Base-by-base conservation (phyloP, 2,888 invertebrate species). In the Caenorhabditis imperialis region DNA sequence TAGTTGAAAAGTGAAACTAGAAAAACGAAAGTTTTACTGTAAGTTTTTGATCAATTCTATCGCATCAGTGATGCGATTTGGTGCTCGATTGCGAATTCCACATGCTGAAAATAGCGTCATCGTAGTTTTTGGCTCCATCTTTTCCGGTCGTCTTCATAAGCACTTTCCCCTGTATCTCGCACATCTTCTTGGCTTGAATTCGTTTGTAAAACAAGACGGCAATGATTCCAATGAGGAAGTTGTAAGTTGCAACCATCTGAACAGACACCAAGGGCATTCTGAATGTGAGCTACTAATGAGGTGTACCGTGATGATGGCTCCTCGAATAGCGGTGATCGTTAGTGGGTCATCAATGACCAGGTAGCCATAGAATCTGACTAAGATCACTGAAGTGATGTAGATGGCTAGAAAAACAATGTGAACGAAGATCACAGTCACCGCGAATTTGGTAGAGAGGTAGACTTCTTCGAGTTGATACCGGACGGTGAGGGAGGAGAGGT, bases 11-110 rank as follows among this genome's bases (percentile, higher is more conserved):
- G 30, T 30, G 30, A 30, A 30, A 7, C 10, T 30, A 6, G 10
- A 10, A 6, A 30, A 30, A 30, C 6, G 10, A 30, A 7, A 30
- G 6, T 30, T 30, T 7, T 6, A 7, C 6, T 10, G 10, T 30
- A 30, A 10, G 10, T 30, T 30, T 7, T 30, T 10, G 30, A 30
- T 30, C 10, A 30, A 30, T 10, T 7, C 30, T n/a, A n/a, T 30
- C 30, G 30, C 30, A 30, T 6, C 30, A 30, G 10, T n/a, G n/a
- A n/a, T n/a, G n/a, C n/a, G n/a, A n/a, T n/a, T n/a, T n/a, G n/a
- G n/a, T n/a, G n/a, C n/a, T n/a, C n/a, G n/a, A n/a, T n/a, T n/a
- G 51, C 25, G 55, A 55, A 38, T 65, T 65, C 65, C 65, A 65
- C 12, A 65, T 40, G 7, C 22, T 33, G 16, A 22, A 38, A 10